Evolutionary conservation across 2,113 vertebrate species (phyloP), one percentile per base, ranked within the genome.

Genomic region (Hemiscyllium ocellatum): DNA sequence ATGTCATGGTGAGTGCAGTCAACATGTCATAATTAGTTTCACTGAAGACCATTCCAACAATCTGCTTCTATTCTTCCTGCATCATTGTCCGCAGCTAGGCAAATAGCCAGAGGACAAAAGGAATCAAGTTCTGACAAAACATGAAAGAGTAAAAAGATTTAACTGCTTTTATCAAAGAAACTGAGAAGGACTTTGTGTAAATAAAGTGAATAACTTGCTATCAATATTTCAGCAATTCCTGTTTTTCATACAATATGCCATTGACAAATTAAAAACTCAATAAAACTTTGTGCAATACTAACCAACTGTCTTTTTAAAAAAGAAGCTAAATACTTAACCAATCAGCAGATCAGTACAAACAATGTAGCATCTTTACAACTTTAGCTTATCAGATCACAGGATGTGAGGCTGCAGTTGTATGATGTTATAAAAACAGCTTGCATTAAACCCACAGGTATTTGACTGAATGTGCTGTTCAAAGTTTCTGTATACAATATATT

Each of bases 11-110:
- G 99, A 99, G 98, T 98, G 98, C 98, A 99, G 98, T 99, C 98
- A 99, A 99, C 99, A 99, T 99, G 98, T 99, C 99, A 99, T 99
- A 99, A 99, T 99, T 99, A 99, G 99, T 99, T 99, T 99, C 99
- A 99, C 99, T 99, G 99, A 99, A 98, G 98, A 98, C 98, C 99
- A 99, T 99, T 99, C 99, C 98, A 99, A 99, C 99, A 99, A 99
- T 99, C 99, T 99, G 99, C 99, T 99, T 98, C 99, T 98, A 99
- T 99, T 99, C 99, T 99, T 98, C 98, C 96, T 97, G 97, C 98
- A 97, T 98, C 98, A 98, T 98, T 98, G 98, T 98, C 98, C 98
- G 97, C 97, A 98, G 97, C 98, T 98, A 99, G 99, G 98, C 99
- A 99, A 99, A 99, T 99, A 99, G 98, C 99, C 99, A 99, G 98